phyloP scores from a whole-genome alignment of 2,797 vertebrate species.

The Ara ararauna region DNA sequence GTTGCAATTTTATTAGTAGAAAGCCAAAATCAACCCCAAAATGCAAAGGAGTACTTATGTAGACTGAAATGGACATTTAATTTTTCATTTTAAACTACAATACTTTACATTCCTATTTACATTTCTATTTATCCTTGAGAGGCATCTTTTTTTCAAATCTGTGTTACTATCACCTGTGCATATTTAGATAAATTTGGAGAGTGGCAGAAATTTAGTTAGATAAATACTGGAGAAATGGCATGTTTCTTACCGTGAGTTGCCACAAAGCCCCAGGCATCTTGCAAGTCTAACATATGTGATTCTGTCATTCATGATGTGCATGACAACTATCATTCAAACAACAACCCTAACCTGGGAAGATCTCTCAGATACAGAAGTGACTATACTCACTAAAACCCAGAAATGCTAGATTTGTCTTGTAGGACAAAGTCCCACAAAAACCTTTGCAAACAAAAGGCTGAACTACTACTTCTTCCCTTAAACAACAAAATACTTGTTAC shows the following conservation, averaged over 20 bases:
- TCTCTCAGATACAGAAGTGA: not conserved
- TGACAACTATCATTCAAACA: not conserved
- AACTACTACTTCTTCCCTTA: not conserved
- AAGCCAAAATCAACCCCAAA: not conserved
- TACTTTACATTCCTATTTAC: not conserved
- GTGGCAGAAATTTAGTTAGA: not conserved
- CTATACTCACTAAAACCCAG: not conserved
- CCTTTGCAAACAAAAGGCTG: not conserved
- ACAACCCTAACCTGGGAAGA: not conserved
- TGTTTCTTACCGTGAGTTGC: not conserved
- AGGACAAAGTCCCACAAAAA: not conserved
- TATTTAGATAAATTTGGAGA: not conserved
- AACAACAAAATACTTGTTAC: not conserved
- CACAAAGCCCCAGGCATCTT: not conserved
- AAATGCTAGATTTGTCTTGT: not conserved
- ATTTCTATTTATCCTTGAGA: not conserved
- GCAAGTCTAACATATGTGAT: not conserved
- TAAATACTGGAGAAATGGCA: not conserved
- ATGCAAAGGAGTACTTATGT: not conserved
- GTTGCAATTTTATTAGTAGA: not conserved
- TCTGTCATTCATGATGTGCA: fast-evolving
- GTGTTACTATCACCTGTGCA: not conserved
- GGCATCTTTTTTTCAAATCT: not conserved
- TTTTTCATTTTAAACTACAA: not conserved
- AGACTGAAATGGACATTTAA: not conserved